phyloP scores from a whole-genome alignment of 2,888 invertebrate genomes.

The Autographa pulchrina region DNA sequence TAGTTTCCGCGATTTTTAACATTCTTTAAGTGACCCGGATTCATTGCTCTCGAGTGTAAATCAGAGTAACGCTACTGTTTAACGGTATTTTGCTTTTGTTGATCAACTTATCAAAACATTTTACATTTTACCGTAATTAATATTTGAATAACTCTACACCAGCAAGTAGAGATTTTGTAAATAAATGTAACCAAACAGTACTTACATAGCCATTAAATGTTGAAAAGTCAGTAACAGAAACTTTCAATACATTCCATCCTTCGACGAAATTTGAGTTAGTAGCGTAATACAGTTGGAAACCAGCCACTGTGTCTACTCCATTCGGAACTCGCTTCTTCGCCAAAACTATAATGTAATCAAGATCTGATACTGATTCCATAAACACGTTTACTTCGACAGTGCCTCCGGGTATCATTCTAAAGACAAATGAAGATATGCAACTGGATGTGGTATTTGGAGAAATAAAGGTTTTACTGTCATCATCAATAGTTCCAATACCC shows the following conservation, averaged over 20 bases:
- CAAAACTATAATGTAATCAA: slow-evolving; percentile 65
- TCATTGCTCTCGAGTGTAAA: no score
- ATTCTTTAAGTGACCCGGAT: no score
- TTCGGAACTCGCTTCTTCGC: slow-evolving; percentile 57
- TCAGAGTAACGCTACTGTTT: no score
- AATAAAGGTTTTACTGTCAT: slow-evolving; percentile 62
- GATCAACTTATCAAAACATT: no score
- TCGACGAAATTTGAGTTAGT: slow-evolving; percentile 50
- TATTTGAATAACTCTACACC: no score
- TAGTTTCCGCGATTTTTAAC: no score
- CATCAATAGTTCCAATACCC: slow-evolving; percentile 57
- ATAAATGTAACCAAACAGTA: slow-evolving; percentile 26
- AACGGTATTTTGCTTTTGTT: no score
- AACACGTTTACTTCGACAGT: slow-evolving; percentile 65
- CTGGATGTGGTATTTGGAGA: slow-evolving; percentile 62
- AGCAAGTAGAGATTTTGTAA: no score
- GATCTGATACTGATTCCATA: slow-evolving; percentile 56
- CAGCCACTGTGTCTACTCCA: slow-evolving; percentile 62
- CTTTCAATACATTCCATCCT: slow-evolving; percentile 65
- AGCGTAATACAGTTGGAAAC: slow-evolving; percentile 61
- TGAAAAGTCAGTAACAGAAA: slow-evolving; percentile 56
- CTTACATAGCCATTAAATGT: slow-evolving; percentile 66
- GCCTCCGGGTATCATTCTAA: slow-evolving; percentile 65
- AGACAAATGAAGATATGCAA: slow-evolving; percentile 67
- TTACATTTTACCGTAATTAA: no score